These are phyloP conservation scores for Zapornia atra DNA, from an alignment of 2,113 vertebrate species.

Conservation along the genomic window DNA sequence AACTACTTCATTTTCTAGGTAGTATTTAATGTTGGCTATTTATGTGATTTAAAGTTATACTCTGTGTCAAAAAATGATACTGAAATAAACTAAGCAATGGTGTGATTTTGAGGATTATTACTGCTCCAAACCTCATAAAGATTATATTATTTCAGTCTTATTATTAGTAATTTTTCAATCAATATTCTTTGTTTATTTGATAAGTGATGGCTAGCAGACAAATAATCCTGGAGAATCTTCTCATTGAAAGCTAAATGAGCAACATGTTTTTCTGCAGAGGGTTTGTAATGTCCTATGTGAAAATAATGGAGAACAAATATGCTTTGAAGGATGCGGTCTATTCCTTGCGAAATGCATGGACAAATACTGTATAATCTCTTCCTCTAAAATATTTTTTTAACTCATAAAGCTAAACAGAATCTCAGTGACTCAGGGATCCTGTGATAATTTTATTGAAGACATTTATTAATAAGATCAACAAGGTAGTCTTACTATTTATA, in stretches of 20 bases:
- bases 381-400: background rate
- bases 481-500: background rate
- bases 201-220: background rate
- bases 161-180: background rate
- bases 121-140: background rate
- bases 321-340: background rate
- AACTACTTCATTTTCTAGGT: background rate
- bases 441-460: background rate
- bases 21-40: background rate
- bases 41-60: background rate
- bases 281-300: background rate
- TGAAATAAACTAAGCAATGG: background rate
- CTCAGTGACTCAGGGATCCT: background rate
- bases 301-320: background rate
- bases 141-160: background rate
- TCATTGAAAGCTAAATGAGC: background rate
- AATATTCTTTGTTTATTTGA: background rate
- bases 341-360: background rate
- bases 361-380: background rate
- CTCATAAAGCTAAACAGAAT: background rate
- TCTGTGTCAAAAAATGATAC: background rate
- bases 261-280: background rate
- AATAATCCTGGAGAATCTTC: background rate
- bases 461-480: background rate
- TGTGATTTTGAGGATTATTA: background rate